phyloP scores from a whole-genome alignment of 2,113 vertebrate species.

The Petrocephalus microphthalmus region DNA sequence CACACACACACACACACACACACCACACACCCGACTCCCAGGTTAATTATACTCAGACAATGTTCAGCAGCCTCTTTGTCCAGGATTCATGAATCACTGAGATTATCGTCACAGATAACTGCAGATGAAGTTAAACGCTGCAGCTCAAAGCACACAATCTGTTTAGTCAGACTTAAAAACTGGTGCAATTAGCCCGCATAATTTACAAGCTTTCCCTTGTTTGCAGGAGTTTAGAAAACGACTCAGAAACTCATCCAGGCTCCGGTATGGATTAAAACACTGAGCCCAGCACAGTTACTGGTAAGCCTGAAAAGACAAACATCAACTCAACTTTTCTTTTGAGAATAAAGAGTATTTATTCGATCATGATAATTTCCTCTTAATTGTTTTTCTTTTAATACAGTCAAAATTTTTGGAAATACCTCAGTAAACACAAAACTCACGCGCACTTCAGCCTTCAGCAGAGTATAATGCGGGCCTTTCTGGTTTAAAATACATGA shows the following conservation, averaged over 20 bases:
- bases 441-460: not conserved
- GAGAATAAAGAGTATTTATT: not conserved
- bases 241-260: not conserved
- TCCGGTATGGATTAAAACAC: not conserved
- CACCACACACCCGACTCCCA: not conserved
- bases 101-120: not conserved
- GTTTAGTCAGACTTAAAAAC: not conserved
- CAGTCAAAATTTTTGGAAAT: not conserved
- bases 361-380: not conserved
- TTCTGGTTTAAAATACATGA: not conserved
- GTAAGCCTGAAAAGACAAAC: not conserved
- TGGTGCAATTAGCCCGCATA: not conserved
- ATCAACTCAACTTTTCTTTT: not conserved
- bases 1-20: not conserved
- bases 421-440: not conserved
- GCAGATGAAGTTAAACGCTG: not conserved
- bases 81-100: not conserved
- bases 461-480: not conserved
- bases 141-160: not conserved
- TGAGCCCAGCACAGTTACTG: not conserved
- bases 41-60: not conserved
- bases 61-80: not conserved
- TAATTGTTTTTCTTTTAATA: not conserved
- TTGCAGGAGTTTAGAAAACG: not conserved
- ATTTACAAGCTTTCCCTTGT: not conserved